These are phyloP conservation scores for Buphagus erythrorhynchus DNA, from an alignment of 2,797 vertebrate species.

Conservation along the genomic window DNA sequence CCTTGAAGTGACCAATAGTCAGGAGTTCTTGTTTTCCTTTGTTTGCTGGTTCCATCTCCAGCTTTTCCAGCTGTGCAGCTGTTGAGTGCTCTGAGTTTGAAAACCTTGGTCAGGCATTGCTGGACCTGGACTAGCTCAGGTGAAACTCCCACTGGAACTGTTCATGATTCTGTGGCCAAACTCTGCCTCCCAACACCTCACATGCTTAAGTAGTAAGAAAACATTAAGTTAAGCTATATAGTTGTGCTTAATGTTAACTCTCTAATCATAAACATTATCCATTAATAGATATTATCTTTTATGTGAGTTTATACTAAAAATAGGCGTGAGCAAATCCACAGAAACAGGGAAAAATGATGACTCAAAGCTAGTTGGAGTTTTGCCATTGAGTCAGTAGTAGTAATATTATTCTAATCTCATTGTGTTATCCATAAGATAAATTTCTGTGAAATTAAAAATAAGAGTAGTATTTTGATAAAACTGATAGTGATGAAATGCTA, in stretches of 20 bases:
- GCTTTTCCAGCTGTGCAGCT: background rate
- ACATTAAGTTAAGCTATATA: background rate
- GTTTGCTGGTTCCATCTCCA: background rate
- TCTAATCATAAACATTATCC: background rate
- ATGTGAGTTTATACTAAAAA: background rate
- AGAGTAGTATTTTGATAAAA: background rate
- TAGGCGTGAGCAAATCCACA: background rate
- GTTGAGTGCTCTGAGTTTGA: background rate
- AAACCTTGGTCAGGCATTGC: background rate
- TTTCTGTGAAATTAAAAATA: background rate
- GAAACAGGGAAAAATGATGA: background rate
- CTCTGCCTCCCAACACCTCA: background rate
- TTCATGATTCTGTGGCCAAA: background rate
- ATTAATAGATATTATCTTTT: background rate
- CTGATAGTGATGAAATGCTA: background rate
- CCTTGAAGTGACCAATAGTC: background rate
- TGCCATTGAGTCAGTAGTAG: background rate
- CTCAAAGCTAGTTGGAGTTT: background rate
- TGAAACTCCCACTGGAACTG: background rate
- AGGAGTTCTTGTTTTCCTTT: background rate
- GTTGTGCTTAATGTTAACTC: background rate
- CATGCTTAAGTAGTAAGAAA: background rate
- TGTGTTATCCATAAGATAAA: background rate
- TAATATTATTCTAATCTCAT: background rate
- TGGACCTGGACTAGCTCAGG: background rate